Percentiles rank a stretch among this genome's conserved stretches.
phyloP scores from a whole-genome alignment of 2,797 vertebrate genomes.

The Megaceryle alcyon region DNA sequence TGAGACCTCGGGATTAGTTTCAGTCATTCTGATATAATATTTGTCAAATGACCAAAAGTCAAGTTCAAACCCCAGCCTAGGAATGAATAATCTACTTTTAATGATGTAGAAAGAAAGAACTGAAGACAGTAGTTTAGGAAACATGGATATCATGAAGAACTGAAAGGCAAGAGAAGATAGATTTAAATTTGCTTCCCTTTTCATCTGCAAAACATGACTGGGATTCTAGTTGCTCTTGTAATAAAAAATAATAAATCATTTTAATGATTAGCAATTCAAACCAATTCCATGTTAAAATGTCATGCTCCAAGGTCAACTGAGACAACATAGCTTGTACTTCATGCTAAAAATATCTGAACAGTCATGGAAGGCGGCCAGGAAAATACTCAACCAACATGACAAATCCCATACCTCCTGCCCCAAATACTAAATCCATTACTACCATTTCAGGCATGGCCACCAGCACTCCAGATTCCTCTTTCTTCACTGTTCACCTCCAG shows the following conservation, averaged over 20 bases:
- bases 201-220: conserved; percentile 14
- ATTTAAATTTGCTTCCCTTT: conserved; percentile 26
- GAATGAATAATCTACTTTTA: background rate
- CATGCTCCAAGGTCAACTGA: conserved; percentile 61
- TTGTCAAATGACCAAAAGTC: conserved; percentile 31
- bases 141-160: background rate
- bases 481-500: background rate
- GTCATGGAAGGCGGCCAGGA: conserved; percentile 58
- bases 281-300: conserved; percentile 66
- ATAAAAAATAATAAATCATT: conserved; percentile 59
- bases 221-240: conserved; percentile 19
- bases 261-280: conserved; percentile 65
- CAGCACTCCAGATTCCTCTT: background rate
- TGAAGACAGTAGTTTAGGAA: background rate
- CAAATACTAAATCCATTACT: conserved; percentile 60
- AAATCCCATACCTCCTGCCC: conserved; percentile 65
- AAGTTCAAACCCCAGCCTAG: background rate
- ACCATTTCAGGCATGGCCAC: conserved; percentile 45
- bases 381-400: conserved; percentile 60
- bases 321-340: conserved; percentile 52
- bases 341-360: conserved; percentile 63
- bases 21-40: background rate
- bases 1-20: conserved; percentile 31
- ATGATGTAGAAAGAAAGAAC: background rate
- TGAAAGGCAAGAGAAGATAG: background rate